Evolutionary conservation across 2,113 vertebrate genomes (phyloP).

Genomic region (Loxodonta africana): DNA sequence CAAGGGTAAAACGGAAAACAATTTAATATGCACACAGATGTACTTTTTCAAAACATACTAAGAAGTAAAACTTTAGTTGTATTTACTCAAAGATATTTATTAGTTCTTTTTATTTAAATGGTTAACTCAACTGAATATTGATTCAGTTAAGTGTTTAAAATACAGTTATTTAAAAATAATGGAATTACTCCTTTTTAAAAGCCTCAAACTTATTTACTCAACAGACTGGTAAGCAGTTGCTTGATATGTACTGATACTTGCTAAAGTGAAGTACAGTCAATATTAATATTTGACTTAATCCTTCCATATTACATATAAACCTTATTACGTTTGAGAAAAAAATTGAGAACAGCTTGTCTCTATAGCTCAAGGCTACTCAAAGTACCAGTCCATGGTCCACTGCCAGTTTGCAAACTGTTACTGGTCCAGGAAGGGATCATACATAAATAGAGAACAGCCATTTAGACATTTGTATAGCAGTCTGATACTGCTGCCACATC

Average conservation of each 20-base stretch:
- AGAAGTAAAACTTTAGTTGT: conserved; percentile 26
- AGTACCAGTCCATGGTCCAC: not conserved
- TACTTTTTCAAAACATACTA: conserved; percentile 52
- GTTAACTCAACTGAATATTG: conserved; percentile 5
- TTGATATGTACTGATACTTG: not conserved
- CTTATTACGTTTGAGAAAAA: conserved; percentile 24
- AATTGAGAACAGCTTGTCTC: not conserved
- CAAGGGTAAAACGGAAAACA: conserved; percentile 42
- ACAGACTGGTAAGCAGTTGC: not conserved
- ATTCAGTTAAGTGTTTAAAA: conserved; percentile 34
- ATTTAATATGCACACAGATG: conserved; percentile 6
- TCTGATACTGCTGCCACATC: not conserved
- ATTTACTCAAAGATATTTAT: conserved; percentile 36
- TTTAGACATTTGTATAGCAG: conserved; percentile 19
- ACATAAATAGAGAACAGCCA: conserved; percentile 16
- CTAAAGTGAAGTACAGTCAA: conserved; percentile 40
- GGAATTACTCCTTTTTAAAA: conserved; percentile 47
- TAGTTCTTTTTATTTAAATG: conserved; percentile 53
- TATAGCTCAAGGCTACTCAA: conserved; percentile 10
- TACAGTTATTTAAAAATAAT: conserved; percentile 21
- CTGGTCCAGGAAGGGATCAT: not conserved
- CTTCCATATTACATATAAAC: not conserved
- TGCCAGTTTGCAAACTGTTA: not conserved
- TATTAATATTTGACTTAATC: conserved; percentile 47
- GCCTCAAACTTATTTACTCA: conserved; percentile 38